Conservation (phyloP, 2,797 vertebrate genomes). For the Otolemur crassicaudatus region DNA sequence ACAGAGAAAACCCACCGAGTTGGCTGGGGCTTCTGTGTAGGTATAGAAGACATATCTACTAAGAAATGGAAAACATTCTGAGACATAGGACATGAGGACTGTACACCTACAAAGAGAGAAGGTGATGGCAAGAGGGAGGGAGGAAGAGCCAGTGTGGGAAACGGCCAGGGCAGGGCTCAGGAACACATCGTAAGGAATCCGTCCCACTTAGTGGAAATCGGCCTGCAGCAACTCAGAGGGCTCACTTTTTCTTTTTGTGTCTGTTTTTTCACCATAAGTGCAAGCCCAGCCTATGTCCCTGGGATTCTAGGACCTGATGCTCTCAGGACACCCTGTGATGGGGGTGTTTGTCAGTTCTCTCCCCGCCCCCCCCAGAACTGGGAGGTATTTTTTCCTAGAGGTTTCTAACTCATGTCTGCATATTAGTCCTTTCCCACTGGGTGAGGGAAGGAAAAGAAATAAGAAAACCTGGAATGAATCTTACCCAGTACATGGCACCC, state of each 20-base stretch:
- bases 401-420: background rate
- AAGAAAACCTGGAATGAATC: background rate
- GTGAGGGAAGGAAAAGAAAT: background rate
- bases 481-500: rapidly evolving
- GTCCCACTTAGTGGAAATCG: background rate
- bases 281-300: background rate
- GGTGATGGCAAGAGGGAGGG: rapidly evolving
- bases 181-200: background rate
- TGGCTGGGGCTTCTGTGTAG: rapidly evolving
- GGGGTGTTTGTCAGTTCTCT: too few species aligned
- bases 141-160: rapidly evolving
- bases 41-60: rapidly evolving
- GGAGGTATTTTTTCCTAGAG: background rate
- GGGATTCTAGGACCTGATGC: too few species aligned
- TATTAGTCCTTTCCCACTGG: background rate
- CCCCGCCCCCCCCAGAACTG: background rate
- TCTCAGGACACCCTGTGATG: rapidly evolving
- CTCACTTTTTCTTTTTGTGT: background rate
- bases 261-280: background rate
- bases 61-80: background rate
- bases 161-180: background rate
- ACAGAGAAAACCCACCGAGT: rapidly evolving
- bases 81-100: background rate
- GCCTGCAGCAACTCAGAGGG: rapidly evolving
- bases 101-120: background rate